phyloP scores from a whole-genome alignment of 2,797 vertebrate genomes.

The Dromococcyx pavoninus region DNA sequence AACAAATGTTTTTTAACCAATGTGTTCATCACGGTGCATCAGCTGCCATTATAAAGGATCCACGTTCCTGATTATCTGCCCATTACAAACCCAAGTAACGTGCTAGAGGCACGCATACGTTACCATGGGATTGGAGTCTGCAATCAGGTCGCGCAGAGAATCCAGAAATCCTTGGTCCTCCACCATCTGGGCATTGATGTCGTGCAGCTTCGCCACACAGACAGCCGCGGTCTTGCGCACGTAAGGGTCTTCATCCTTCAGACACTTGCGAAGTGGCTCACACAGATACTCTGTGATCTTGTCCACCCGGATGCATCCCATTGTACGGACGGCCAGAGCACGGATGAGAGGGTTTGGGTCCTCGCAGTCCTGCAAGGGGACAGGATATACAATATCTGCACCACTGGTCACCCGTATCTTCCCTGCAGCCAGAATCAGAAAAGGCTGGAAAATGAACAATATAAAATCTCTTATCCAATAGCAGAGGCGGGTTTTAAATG shows the following conservation, averaged over 20 bases:
- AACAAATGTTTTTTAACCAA: not conserved
- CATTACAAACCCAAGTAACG: rapidly evolving
- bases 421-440: not conserved
- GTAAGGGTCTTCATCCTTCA: conserved; percentile 98
- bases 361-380: conserved; percentile 89
- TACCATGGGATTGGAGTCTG: conserved; percentile 99
- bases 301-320: conserved; percentile 98
- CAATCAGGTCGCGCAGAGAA: conserved; percentile 94
- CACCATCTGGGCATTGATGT: conserved; percentile 99
- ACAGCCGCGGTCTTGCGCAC: conserved; percentile 97
- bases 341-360: conserved; percentile 97
- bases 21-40: not conserved
- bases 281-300: conserved; percentile 98
- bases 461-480: not conserved
- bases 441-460: not conserved
- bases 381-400: rapidly evolving
- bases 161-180: conserved; percentile 99
- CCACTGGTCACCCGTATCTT: not conserved
- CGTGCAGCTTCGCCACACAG: conserved; percentile 97
- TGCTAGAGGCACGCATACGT: rapidly evolving
- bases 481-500: not conserved
- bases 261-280: conserved; percentile 95
- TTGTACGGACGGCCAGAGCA: conserved; percentile 94
- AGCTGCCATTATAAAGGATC: not conserved
- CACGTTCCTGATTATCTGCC: rapidly evolving